These are phyloP conservation scores for Nesogale talazaci DNA, from an alignment of 2,113 vertebrate genomes.

Conservation along the genomic window DNA sequence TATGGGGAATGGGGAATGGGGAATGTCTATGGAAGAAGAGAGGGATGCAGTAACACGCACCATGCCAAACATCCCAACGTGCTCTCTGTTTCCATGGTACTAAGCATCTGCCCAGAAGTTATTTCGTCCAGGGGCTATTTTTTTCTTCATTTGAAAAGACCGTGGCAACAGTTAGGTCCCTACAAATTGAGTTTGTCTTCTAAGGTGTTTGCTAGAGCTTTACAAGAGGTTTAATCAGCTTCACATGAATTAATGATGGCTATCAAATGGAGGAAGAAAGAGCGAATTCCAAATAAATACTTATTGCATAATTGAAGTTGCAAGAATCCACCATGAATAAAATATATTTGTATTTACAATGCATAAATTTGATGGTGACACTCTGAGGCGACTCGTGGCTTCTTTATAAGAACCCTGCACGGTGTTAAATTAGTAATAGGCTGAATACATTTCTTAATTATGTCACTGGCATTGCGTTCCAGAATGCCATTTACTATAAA, in stretches of 20 bases:
- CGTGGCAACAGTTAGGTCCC: constrained; percentile 61
- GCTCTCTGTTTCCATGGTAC: not conserved
- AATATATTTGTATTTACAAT: constrained; percentile 89
- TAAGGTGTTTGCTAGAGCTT: constrained; percentile 83
- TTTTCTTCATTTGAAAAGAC: constrained; percentile 68
- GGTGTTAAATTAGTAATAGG: constrained; percentile 88
- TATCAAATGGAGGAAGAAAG: constrained; percentile 84
- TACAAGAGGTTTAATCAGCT: constrained; percentile 86
- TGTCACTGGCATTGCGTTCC: constrained; percentile 72
- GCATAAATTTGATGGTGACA: constrained; percentile 82
- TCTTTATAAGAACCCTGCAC: constrained; percentile 83
- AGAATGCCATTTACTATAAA: constrained; percentile 80
- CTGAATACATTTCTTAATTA: constrained; percentile 87
- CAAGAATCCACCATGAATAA: constrained; percentile 88
- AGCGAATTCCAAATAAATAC: constrained; percentile 89
- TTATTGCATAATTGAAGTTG: constrained; percentile 88
- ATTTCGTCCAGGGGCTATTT: not conserved
- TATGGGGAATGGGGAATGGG: not conserved
- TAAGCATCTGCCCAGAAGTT: constrained; percentile 11
- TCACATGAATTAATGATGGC: constrained; percentile 89
- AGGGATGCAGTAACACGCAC: not conserved
- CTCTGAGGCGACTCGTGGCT: constrained; percentile 78
- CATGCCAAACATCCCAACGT: not conserved
- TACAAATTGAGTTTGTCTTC: constrained; percentile 85
- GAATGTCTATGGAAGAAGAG: not conserved